Evolutionary conservation across 2,888 invertebrate genomes (phyloP).

Genomic region (Stegophylla sp.): DNA sequence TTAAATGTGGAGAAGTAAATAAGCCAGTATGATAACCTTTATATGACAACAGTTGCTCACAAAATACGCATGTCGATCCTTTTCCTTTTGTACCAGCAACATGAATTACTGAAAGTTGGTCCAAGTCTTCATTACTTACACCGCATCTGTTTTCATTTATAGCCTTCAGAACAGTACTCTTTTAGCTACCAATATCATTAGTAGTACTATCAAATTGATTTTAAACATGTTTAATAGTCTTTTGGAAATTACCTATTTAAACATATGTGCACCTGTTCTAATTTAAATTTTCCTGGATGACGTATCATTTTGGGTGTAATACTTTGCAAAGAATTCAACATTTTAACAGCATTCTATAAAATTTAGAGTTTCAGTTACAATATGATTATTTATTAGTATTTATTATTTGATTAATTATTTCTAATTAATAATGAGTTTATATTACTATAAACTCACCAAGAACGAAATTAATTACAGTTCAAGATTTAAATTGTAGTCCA

Average conservation of each 20-base stretch:
- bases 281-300: conserved; percentile 32
- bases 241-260: conserved; percentile 52
- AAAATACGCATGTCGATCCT: conserved; percentile 92
- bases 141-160: conserved; percentile 60
- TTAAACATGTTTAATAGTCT: conserved; percentile 20
- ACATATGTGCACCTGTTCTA: conserved; percentile 38
- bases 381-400: too few species aligned
- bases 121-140: conserved; percentile 60
- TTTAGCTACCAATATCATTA: conserved; percentile 27
- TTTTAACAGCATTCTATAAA: conserved; percentile 43
- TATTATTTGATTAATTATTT: too few species aligned
- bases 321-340: conserved; percentile 53
- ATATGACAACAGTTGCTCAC: conserved; percentile 84
- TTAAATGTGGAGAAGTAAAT: conserved; percentile 93
- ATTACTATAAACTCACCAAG: too few species aligned
- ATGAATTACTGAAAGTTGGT: conserved; percentile 82
- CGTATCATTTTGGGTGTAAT: not conserved
- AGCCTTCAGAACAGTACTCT: conserved; percentile 47
- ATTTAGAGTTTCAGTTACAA: not conserved
- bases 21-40: conserved; percentile 90
- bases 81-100: conserved; percentile 98
- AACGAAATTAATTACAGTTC: too few species aligned
- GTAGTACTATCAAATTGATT: conserved; percentile 19
- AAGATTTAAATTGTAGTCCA: too few species aligned
- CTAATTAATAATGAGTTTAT: too few species aligned